Conservation (phyloP, 2,113 vertebrate genomes). For the Turnix velox region DNA sequence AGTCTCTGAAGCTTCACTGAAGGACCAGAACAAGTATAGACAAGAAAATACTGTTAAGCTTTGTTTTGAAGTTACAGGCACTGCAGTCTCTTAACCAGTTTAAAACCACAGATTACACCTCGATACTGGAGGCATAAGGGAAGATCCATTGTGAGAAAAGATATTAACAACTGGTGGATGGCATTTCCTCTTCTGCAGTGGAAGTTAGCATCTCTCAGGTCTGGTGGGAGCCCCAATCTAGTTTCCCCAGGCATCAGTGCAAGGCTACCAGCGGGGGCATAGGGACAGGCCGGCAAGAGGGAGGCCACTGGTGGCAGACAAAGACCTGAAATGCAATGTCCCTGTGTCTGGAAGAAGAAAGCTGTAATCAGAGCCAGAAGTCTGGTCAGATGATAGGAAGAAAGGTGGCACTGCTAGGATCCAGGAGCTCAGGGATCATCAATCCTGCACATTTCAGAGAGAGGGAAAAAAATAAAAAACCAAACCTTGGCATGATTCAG, state of each 20-base stretch:
- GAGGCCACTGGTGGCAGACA: not conserved
- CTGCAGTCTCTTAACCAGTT: not conserved
- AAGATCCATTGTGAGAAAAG: not conserved
- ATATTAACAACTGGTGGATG: not conserved
- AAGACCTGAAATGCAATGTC: not conserved
- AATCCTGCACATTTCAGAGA: not conserved
- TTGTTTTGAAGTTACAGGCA: not conserved
- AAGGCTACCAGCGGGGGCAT: not conserved
- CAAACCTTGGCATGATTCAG: fast-evolving
- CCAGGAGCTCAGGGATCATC: not conserved
- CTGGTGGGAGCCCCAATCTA: fast-evolving
- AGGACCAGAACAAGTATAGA: not conserved
- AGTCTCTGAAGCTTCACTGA: not conserved
- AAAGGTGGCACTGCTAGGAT: not conserved
- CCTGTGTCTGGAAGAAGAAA: not conserved
- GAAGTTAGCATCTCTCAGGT: not conserved
- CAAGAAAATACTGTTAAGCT: not conserved
- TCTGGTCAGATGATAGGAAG: not conserved
- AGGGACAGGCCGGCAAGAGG: not conserved
- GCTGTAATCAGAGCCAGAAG: not conserved
- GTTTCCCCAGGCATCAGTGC: not conserved
- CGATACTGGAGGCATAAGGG: not conserved
- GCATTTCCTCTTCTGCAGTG: not conserved
- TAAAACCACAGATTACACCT: not conserved
- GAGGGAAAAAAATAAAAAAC: not conserved